Conservation (phyloP, 2,888 invertebrate species). For the Chironomus tentans region DNA sequence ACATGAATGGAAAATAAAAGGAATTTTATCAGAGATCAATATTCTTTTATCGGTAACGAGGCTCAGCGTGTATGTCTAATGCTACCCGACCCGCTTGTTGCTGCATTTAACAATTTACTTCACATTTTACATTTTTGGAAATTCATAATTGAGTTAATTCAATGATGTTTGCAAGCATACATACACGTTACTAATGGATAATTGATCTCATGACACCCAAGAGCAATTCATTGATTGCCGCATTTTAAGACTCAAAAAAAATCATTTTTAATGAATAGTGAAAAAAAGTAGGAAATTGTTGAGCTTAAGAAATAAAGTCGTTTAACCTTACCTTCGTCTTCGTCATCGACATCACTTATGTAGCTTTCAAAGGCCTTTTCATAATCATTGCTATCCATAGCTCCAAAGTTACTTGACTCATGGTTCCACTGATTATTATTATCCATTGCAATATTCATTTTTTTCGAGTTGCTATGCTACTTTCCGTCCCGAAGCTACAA, state of each 20-base stretch:
- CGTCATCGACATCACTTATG: constrained; percentile 21
- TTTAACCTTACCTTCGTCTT: constrained; percentile 5
- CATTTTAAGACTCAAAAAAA: not conserved
- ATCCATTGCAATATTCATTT: constrained; percentile 12
- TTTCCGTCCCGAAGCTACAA: not conserved
- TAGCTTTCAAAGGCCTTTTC: constrained; percentile 22
- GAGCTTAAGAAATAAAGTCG: not conserved
- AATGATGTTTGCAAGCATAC: not conserved
- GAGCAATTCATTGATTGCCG: not conserved
- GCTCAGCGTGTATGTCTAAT: no score
- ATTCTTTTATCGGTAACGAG: no score
- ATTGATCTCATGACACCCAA: not conserved
- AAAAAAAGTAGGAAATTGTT: not conserved
- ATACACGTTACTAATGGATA: not conserved
- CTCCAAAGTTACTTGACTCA: constrained; percentile 8
- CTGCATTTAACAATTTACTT: no score
- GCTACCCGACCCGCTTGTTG: no score
- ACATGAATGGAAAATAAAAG: no score
- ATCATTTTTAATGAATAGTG: no score
- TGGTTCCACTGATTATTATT: constrained; percentile 21
- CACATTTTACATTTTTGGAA: not conserved
- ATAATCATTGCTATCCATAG: constrained; percentile 15
- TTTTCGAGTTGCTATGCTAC: not conserved
- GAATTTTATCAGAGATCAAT: no score
- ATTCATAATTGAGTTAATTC: not conserved